These are phyloP conservation scores for Neoscelio sp. DNA, from an alignment of 2,888 invertebrate species.

Conservation along the genomic window DNA sequence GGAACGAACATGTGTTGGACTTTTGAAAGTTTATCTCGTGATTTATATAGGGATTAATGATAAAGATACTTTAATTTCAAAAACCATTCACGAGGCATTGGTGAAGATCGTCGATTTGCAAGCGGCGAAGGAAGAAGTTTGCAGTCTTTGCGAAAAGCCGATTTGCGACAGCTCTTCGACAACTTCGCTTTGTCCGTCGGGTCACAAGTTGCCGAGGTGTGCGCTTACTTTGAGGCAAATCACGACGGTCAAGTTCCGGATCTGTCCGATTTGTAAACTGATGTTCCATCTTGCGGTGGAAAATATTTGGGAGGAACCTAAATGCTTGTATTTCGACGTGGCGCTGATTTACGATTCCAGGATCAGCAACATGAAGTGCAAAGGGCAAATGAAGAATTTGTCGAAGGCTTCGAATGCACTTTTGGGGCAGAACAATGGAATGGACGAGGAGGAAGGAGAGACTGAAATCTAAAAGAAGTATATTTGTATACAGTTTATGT, in stretches of 20 bases:
- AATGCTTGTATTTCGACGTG: conserved; percentile 79
- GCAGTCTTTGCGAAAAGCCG: conserved; percentile 74
- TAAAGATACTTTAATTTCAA: conserved; percentile 59
- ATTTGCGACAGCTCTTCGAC: conserved; percentile 77
- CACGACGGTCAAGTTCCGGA: conserved; percentile 72
- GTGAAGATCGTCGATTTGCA: conserved; percentile 60
- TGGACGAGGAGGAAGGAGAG: conserved; percentile 61
- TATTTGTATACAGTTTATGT: background rate
- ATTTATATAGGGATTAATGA: conserved; percentile 77
- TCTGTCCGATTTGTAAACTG: conserved; percentile 76
- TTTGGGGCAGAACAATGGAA: conserved; percentile 30
- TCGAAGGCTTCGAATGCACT: conserved; percentile 38
- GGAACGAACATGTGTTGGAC: conserved; percentile 71
- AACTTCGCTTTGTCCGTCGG: conserved; percentile 73
- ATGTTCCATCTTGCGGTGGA: conserved; percentile 79
- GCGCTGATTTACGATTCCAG: conserved; percentile 74
- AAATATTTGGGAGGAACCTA: conserved; percentile 68
- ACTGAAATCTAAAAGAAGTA: conserved; percentile 14
- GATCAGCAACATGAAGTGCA: conserved; percentile 14
- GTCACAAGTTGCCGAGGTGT: conserved; percentile 79
- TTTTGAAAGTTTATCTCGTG: conserved; percentile 77
- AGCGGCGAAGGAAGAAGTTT: conserved; percentile 71
- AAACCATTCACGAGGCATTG: conserved; percentile 69
- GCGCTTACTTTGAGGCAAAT: conserved; percentile 79
- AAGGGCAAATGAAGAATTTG: conserved; percentile 48